Evolutionary conservation across 2,888 invertebrate species (phyloP).

Genomic region (Lottia scabra): DNA sequence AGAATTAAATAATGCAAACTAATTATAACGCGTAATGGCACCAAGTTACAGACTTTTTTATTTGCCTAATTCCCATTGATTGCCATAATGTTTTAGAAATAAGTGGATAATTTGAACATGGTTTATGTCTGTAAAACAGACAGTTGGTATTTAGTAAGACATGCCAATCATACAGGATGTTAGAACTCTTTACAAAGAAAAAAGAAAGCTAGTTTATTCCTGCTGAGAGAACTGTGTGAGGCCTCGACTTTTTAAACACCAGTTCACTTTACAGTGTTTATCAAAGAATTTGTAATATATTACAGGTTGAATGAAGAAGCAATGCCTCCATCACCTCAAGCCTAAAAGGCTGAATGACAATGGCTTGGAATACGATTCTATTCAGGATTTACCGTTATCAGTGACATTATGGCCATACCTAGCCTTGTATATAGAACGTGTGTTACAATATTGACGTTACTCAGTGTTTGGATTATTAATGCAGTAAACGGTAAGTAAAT

Average conservation of each 20-base stretch:
- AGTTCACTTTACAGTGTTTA: too few species aligned
- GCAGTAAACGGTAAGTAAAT: not conserved
- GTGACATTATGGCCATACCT: not conserved
- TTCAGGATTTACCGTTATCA: not conserved
- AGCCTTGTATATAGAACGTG: not conserved
- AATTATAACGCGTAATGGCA: too few species aligned
- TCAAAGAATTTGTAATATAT: not conserved
- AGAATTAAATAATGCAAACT: too few species aligned
- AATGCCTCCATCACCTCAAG: not conserved
- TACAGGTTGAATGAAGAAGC: slow-evolving; percentile 1
- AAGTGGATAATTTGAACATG: not conserved
- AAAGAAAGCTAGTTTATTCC: too few species aligned
- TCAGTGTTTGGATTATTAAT: not conserved
- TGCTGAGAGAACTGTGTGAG: not conserved
- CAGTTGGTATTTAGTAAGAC: not conserved
- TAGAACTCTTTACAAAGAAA: too few species aligned
- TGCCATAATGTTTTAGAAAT: not conserved
- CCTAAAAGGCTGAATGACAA: too few species aligned
- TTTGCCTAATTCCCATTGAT: too few species aligned
- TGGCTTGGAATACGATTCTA: too few species aligned
- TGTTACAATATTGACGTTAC: not conserved
- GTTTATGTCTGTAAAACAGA: not conserved
- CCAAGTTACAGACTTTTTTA: too few species aligned
- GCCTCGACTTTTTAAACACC: not conserved
- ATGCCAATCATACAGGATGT: not conserved